Evolutionary conservation across 1,140 invertebrate genomes (phyloP).

Genomic region (Neelides sp.): DNA sequence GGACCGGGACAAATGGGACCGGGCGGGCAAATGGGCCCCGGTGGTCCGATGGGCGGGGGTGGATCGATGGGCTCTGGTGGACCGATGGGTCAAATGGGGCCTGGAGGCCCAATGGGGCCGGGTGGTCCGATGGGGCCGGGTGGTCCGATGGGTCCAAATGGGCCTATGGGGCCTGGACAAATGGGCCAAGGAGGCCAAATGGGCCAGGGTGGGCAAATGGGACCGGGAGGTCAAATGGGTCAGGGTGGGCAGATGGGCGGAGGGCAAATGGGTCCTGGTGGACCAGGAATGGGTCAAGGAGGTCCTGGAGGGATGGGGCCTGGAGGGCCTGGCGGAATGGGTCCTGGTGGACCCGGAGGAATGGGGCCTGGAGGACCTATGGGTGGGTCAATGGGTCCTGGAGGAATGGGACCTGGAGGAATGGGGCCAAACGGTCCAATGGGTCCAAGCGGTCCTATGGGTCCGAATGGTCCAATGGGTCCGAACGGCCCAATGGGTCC

Average conservation of each 20-base stretch:
- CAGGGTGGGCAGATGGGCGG: slow-evolving; percentile 21
- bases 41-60: no score
- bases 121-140: slow-evolving; percentile 39
- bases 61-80: slow-evolving; percentile 32
- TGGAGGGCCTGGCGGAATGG: slow-evolving; percentile 27
- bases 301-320: slow-evolving; percentile 21
- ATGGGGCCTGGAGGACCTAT: slow-evolving; percentile 29
- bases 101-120: slow-evolving; percentile 35
- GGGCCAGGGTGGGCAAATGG: slow-evolving; percentile 6
- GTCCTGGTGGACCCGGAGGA: slow-evolving; percentile 23
- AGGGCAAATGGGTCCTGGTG: no score
- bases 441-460: slow-evolving; percentile 35
- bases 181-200: not conserved
- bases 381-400: slow-evolving; percentile 38
- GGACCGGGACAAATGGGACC: slow-evolving; percentile 33
- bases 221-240: not conserved
- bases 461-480: slow-evolving; percentile 35
- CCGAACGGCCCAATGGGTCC: slow-evolving; percentile 23
- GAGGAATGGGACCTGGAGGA: slow-evolving; percentile 35
- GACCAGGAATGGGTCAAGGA: no score
- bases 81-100: slow-evolving; percentile 33
- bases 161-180: slow-evolving; percentile 7
- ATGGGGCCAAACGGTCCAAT: slow-evolving; percentile 33
- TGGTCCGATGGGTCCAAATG: slow-evolving; percentile 34
- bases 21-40: slow-evolving; percentile 36